Evolutionary conservation across 1,140 invertebrate genomes (phyloP), one percentile per base, ranked within the genome.

Genomic region (Calephelis virginiensis): DNA sequence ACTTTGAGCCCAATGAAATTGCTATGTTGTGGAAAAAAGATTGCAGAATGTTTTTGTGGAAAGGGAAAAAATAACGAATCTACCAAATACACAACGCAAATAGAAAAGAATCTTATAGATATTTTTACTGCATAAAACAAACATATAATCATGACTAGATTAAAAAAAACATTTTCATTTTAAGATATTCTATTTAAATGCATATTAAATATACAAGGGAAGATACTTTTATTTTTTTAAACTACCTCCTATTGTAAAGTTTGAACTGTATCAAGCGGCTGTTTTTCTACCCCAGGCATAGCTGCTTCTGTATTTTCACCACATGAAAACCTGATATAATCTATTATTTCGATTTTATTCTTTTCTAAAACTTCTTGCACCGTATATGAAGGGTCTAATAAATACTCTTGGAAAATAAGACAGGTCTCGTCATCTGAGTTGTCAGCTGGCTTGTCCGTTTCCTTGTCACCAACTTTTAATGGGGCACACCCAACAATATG

Each of bases 401-500:
- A 86, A 85, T 95, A 98, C 78, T 98, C 97, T 91, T 98, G 97
- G 83, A 94, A 94, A 61, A 98, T 94, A 63, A 99, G 92, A 74
- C 93, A 93, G 1, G 90, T 92, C 91, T 97, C 95, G 17, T 96
- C 94, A 73, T 96, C 95, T 63, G 92, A 76, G 76, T 94, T 93
- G 66, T 92, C 82, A 4, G 83, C 82, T 14, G 94, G 94, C 76
- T 94, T 86, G 75, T 96, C 94, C 61, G 91, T 89, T 60, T 92
- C 92, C 67, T 93, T 89, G 74, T 94, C 89, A 11, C 97, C 97
- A 72, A 98, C 93, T 87, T 94, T 95, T 37, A 73, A 83, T 0
- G 97, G 97, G 79, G 97, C 97, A 94, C 98, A 96, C 14, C 97
- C 97, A 50, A 99, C 96, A 76, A 99, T 94, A 81, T 99, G 98